Conservation (phyloP, 2,113 vertebrate genomes). For the Naja naja region DNA sequence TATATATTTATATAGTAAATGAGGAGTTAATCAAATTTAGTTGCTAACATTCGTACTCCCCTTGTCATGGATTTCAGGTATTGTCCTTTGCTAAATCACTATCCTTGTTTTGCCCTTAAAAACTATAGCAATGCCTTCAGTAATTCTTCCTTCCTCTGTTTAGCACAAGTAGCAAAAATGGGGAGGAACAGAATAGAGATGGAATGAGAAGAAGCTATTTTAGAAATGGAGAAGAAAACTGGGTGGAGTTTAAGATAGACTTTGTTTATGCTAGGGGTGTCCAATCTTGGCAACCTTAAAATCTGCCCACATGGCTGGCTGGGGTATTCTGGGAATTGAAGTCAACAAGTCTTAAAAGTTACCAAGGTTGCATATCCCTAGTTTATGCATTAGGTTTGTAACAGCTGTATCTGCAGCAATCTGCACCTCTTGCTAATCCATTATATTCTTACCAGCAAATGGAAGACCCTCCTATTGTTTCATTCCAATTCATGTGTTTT, state of each 20-base stretch:
- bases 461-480: neutral
- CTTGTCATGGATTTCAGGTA: neutral
- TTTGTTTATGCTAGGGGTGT: neutral
- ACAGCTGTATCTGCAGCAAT: neutral
- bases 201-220: neutral
- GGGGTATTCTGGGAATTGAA: neutral
- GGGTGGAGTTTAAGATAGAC: neutral
- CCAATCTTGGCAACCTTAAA: neutral
- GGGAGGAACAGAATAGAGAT: neutral
- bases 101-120: neutral
- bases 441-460: neutral
- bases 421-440: neutral
- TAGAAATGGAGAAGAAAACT: neutral
- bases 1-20: neutral
- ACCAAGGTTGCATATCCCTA: neutral
- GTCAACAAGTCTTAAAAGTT: neutral
- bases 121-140: neutral
- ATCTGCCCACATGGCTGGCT: neutral
- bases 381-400: neutral
- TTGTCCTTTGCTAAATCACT: neutral
- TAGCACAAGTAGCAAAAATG: neutral
- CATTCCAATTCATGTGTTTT: neutral
- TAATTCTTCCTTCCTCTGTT: neutral
- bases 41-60: neutral
- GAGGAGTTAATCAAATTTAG: neutral